Conservation (phyloP, 2,888 invertebrate species). For the Trichopoda pennipes region DNA sequence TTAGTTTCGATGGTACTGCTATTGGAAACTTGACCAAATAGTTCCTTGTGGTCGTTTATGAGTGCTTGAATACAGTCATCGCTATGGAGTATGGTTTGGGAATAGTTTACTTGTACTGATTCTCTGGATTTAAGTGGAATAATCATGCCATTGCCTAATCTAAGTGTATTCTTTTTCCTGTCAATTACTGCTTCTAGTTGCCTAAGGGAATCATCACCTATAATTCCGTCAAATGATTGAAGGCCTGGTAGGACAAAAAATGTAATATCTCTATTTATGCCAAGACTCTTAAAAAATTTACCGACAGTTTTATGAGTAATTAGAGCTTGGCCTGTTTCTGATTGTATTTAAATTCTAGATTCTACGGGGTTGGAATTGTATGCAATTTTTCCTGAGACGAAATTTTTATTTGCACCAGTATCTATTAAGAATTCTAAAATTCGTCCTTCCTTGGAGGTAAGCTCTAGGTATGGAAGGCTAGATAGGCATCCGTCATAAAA, state of each 20-base stretch:
- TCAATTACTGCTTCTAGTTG: conserved; percentile 34
- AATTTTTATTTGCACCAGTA: conserved; percentile 34
- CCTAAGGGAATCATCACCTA: conserved; percentile 27
- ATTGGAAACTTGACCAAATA: too few species aligned
- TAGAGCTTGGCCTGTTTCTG: not conserved
- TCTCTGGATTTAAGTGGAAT: conserved; percentile 10
- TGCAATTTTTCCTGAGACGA: not conserved
- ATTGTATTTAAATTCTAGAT: conserved; percentile 5
- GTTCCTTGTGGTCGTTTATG: too few species aligned
- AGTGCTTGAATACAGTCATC: too few species aligned
- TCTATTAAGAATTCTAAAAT: conserved; percentile 52
- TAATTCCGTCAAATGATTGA: conserved; percentile 32
- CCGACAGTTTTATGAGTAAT: conserved; percentile 15
- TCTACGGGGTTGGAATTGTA: conserved; percentile 24
- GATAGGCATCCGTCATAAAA: conserved; percentile 65
- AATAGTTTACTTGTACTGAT: conserved; percentile 23
- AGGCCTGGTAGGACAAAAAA: conserved; percentile 39
- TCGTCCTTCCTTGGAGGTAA: conserved; percentile 23
- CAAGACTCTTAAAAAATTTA: conserved; percentile 26
- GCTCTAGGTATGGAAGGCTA: conserved; percentile 57
- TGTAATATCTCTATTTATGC: not conserved
- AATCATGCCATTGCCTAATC: not conserved
- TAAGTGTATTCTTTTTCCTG: conserved; percentile 7
- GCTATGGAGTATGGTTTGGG: too few species aligned
- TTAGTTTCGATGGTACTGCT: too few species aligned